A percentile compares a stretch with the other conserved stretches of the same genome.
phyloP scores from a whole-genome alignment of 2,113 vertebrate species.

The Ramphastos sulfuratus region DNA sequence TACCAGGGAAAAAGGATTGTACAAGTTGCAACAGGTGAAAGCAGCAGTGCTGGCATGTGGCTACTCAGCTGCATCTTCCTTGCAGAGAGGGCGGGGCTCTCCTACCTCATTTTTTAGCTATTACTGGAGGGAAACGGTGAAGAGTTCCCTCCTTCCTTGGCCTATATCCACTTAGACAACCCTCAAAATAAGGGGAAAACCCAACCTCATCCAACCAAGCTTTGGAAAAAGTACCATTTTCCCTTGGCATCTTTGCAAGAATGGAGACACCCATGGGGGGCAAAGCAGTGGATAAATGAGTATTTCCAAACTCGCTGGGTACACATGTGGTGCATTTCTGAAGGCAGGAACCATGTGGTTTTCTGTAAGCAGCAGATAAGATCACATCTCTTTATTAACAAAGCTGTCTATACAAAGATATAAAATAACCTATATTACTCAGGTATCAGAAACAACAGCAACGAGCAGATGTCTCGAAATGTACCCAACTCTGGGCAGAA shows the following conservation, averaged over 20 bases:
- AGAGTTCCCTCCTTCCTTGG: background rate
- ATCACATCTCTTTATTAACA: background rate
- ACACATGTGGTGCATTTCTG: background rate
- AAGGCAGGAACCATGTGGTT: background rate
- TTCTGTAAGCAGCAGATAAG: background rate
- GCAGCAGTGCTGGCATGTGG: background rate
- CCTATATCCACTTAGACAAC: background rate
- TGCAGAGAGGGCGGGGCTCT: background rate
- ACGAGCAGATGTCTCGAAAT: background rate
- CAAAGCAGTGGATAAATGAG: background rate
- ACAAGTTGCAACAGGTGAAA: background rate
- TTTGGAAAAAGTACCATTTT: background rate
- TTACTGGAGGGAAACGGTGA: background rate
- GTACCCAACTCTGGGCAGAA: background rate
- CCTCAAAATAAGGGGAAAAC: background rate
- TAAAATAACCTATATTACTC: background rate
- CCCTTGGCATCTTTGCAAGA: background rate
- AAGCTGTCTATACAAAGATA: background rate
- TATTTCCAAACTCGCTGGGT: background rate
- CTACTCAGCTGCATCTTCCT: background rate
- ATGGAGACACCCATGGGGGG: no score
- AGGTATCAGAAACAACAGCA: background rate
- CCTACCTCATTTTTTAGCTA: background rate
- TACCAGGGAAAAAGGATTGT: background rate
- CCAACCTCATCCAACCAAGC: background rate